Base-by-base conservation (phyloP, 1,140 invertebrate genomes). In the Trichonephila clavipes region DNA sequence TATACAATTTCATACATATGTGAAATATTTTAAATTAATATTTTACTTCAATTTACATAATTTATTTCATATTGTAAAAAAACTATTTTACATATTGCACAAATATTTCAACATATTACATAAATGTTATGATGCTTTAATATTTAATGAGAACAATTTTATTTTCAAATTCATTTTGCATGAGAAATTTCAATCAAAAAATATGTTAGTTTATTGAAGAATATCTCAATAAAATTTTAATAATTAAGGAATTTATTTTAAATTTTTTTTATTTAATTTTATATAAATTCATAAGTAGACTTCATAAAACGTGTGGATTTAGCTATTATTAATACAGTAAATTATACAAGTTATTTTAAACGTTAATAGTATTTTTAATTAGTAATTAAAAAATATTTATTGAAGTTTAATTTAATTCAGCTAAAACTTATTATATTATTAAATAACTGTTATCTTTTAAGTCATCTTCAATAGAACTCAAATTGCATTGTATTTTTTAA, bases 31-130 rank as follows among this genome's bases (percentile, higher is more conserved):
- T 69, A 69, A 69, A 69, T 69, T n/a, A 14, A 69, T 24, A 69
- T 4, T 24, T n/a, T 69, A 69, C 10, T 14, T 28, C 10, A 24
- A 69, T 69, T 14, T 69, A 69, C 24, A 24, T 69, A 51, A 51
- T 51, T 51, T 51, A 51, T 51, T 51, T 51, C 51, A 51, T 51
- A 51, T 69, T 28, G n/a, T 69, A 69, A 24, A 69, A 69, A 69
- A 24, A n/a, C 66, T 24, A 69, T 69, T 69, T 69, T 69, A 69
- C 21, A 69, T 69, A 69, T 69, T 69, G 66, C 66, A 69, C 66
- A 24, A 10, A 10, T 69, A 1, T 24, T 24, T 69, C 24, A 12
- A 2, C 24, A 24, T 8, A 6, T n/a, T 28, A 24, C n/a, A 24
- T n/a, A 69, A 24, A 4, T 62, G 16, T 19, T 19, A 5, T 62